Percentiles rank a stretch among this genome's conserved stretches.
Conservation (phyloP, 2,888 invertebrate genomes). For the Copidosoma aretas region DNA sequence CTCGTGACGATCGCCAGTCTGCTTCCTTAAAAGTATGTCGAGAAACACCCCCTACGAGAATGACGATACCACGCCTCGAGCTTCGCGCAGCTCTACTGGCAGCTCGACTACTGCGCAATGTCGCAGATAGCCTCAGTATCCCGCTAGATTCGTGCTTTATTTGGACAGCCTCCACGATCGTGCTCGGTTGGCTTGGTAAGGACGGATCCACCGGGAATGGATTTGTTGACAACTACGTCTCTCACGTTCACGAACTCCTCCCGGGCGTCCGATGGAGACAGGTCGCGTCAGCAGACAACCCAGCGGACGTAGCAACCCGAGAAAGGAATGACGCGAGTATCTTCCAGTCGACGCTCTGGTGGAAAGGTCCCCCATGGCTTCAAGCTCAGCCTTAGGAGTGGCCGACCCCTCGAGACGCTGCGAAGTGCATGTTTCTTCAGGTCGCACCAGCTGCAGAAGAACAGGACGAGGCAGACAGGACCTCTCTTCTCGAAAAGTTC, state of each 20-base stretch:
- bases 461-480: too few species aligned
- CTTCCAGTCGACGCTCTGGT: too few species aligned
- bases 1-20: not conserved
- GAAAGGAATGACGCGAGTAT: too few species aligned
- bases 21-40: not conserved
- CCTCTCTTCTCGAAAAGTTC: too few species aligned
- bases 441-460: too few species aligned
- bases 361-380: too few species aligned
- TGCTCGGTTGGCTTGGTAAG: slow-evolving; percentile 8
- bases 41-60: not conserved
- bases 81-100: slow-evolving; percentile 1
- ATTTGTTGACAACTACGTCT: slow-evolving; percentile 11
- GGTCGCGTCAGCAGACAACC: too few species aligned
- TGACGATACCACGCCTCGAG: slow-evolving; percentile 14
- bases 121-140: not conserved
- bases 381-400: too few species aligned
- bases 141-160: not conserved
- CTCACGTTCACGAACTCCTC: not conserved
- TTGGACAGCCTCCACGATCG: slow-evolving; percentile 1
- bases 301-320: too few species aligned
- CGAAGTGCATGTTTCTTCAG: too few species aligned
- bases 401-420: too few species aligned
- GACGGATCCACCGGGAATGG: not conserved
- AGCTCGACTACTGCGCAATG: not conserved
- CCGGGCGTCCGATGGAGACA: not conserved